phyloP scores from a whole-genome alignment of 1,140 invertebrate genomes.

The Papilio dardanus region DNA sequence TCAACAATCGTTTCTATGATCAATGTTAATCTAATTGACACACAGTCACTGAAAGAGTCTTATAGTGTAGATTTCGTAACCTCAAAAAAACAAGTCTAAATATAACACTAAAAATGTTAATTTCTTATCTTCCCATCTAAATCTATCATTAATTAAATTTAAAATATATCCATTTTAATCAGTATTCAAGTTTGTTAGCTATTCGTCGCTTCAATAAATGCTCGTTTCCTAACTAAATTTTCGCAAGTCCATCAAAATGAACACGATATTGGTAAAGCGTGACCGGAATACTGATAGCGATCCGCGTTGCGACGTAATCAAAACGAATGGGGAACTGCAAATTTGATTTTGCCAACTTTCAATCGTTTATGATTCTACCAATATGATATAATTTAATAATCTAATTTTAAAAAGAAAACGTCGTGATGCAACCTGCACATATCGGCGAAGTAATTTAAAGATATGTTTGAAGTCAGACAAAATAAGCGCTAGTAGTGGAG shows the following conservation, averaged over 20 bases:
- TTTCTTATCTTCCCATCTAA: not conserved
- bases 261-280: slow-evolving; percentile 21
- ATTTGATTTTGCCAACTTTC: slow-evolving; percentile 17
- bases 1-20: too few species aligned
- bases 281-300: slow-evolving; percentile 37
- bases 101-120: too few species aligned
- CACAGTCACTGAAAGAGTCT: too few species aligned
- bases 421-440: too few species aligned
- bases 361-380: slow-evolving; percentile 4
- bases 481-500: too few species aligned
- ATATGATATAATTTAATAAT: not conserved
- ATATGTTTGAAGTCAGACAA: too few species aligned
- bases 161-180: not conserved
- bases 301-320: slow-evolving; percentile 16
- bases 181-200: slow-evolving; percentile 9
- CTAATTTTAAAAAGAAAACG: too few species aligned
- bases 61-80: too few species aligned
- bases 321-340: slow-evolving; percentile 9
- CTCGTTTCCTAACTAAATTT: slow-evolving; percentile 21
- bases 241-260: slow-evolving; percentile 24
- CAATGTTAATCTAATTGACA: too few species aligned
- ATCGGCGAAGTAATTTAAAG: too few species aligned
- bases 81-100: too few species aligned
- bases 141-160: not conserved
- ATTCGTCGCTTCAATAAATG: slow-evolving; percentile 2